Evolutionary conservation across 2,113 vertebrate genomes (phyloP), one percentile per base, ranked within the genome.

Genomic region (Petromus typicus): DNA sequence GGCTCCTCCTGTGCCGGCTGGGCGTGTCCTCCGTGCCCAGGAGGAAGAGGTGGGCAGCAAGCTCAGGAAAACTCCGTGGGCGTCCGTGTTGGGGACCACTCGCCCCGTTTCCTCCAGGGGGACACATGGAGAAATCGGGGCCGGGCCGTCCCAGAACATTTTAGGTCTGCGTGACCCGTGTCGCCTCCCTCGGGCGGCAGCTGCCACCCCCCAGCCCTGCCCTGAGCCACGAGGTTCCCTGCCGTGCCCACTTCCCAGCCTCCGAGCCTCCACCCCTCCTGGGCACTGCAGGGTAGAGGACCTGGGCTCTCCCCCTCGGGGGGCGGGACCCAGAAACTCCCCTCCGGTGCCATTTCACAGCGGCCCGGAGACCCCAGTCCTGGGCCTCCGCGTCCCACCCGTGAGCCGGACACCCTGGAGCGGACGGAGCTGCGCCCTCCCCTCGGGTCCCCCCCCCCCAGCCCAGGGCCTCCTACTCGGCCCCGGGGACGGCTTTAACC

Each of bases 211-310:
- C 76, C 75, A 23, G 45, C 80, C 45, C 59, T 51, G 63, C 73
- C 86, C 32, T 7, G 17, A 0, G 23, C 81, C 73, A 51, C 40
- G 81, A 93, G 79, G 48, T 14, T 48, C 51, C 54, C 40, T 9
- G 30, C 45, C 30, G 69, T 6, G 9, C 76, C 32, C 27, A 3
- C 0, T 18, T 16, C 54, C 81, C 84, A 22, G 30, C 43, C 27
- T 18, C 6, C 6, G 4, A 17, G 18, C 17, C 51, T 40, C 14
- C 4, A 1, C 45, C 30, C 23, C 4, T 6, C 2, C 9, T 20
- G 1, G 51, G 61, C 23, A 45, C 23, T 11, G 43, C 22, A 20
- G 54, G 54, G 30, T 4, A 25, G 40, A 32, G 34, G 71, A 22
- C 34, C 75, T 11, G 45, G 89, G 23, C 48, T 78, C 30, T 73